These are phyloP conservation scores for Choloepus hoffmanni DNA, from an alignment of 2,113 vertebrate genomes.

Conservation along the genomic window DNA sequence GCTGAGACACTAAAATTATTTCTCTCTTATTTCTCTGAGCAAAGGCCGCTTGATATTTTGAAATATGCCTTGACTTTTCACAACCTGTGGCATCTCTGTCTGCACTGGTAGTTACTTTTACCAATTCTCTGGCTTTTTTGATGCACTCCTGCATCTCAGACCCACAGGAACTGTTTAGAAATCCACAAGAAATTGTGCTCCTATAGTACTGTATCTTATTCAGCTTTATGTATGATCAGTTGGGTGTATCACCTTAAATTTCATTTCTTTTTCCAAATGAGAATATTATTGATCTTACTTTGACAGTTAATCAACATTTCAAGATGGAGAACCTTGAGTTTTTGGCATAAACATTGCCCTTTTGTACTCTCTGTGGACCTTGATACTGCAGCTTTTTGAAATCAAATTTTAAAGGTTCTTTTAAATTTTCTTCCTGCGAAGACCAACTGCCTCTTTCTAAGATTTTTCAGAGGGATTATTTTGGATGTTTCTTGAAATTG, in stretches of 20 bases:
- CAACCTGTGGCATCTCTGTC: neutral
- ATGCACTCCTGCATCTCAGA: neutral
- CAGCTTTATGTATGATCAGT: neutral
- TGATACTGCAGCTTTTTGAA: constrained; percentile 3
- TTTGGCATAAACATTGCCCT: neutral
- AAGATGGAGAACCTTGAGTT: constrained; percentile 40
- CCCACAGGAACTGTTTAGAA: neutral
- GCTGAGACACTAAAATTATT: neutral
- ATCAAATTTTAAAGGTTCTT: constrained; percentile 39
- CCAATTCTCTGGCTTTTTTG: neutral
- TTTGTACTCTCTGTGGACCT: constrained; percentile 28
- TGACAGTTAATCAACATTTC: constrained; percentile 50
- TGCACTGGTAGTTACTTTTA: neutral
- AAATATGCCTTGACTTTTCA: neutral
- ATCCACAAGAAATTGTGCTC: rapidly evolving
- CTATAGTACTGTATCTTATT: neutral
- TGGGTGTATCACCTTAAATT: neutral
- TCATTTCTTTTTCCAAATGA: constrained; percentile 20
- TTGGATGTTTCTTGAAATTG: neutral
- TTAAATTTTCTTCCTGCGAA: neutral
- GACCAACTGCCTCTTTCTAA: neutral
- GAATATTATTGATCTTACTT: constrained; percentile 40
- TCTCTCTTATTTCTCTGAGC: neutral
- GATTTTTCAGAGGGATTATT: neutral
- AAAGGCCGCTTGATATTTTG: constrained; percentile 1